Evolutionary conservation across 2,888 invertebrate species (phyloP), one percentile per base, ranked within the genome.

Genomic region (Patella pellucida): DNA sequence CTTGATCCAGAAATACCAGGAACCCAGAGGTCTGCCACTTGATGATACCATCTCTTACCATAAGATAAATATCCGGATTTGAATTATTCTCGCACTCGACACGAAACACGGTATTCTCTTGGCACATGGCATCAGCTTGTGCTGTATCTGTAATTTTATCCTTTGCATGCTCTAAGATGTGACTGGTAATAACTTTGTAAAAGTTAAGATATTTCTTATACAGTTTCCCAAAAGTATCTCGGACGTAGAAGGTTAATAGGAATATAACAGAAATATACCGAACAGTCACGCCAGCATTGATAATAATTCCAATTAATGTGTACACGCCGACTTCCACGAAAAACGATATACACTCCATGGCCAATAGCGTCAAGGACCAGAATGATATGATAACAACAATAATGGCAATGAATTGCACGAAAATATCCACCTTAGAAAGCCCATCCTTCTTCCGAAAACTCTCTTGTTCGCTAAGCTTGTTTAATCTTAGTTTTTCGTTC

Each of bases 271-370:
- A 85, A 11, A 88, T 68, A 75, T 88, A 89, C 67, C 86, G 84
- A 56, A 87, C 75, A 0, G 84, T 83, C 23, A 82, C 73, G 5
- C 84, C 82, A 0, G 89, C 87, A 74, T 89, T 89, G 3, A 90
- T 81, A 50, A 89, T 85, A 16, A 89, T 79, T 2, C 90, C 89
- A 80, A 89, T 86, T 54, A 88, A 74, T 0, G 88, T 87, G 75
- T 89, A 86, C 7, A 88, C 85, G 16, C 78, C 76, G 16, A 88
- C 75, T 80, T 90, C 89, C 9, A 88, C 86, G n/a, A 86, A 71
- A 74, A 89, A 88, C 5, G 87, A 86, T 7, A 87, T 75, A 51
- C 84, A 81, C 75, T 90, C 90, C 71, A 86, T 86, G 15, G 87
- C 77, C 52, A 89, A 79, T 70, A 89, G 76, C 2, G 87, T 85